Base-by-base conservation (phyloP, 2,888 invertebrate genomes). In the Leptinotarsa rubiginosa region DNA sequence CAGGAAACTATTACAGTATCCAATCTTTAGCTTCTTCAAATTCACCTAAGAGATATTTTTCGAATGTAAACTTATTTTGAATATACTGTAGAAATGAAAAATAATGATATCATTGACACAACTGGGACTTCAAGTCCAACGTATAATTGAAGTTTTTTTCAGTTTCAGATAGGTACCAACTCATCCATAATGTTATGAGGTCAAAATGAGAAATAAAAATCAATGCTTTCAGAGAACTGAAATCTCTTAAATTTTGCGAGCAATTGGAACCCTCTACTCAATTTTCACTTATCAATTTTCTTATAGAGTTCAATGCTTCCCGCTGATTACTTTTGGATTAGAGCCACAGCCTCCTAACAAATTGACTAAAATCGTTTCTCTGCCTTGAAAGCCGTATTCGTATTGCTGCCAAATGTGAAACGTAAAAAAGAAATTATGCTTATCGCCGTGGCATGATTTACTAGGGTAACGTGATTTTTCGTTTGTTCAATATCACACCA, bases 291-390 rank as follows among this genome's bases (percentile, higher is more conserved):
- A 62, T 62, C 31, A 7, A 5, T 31, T 2, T 62, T 62, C n/a
- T 62, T 62, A 62, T 62, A 62, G n/a, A 62, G 62, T 62, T 62
- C 62, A 62, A 62, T 62, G 62, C 56, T 62, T 62, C n/a, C 62
- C 31, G n/a, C 62, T 62, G 62, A 62, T 62, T 62, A 62, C 62
- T 62, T 62, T 62, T 10, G 62, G 62, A 62, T 62, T 62, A 62
- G 62, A 31, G 62, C 62, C 62, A 62, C 62, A 62, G n/a, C 41
- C 25, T 62, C 41, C 31, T 10, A 62, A 41, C 62, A 62, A 62
- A 62, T 41, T 62, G 62, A 62, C 62, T 62, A n/a, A 18, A 62
- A 41, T 62, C 41, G 62, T n/a, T 62, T 13, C 62, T 31, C 1
- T n/a, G 41, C 62, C 10, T n/a, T 31, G 7, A 41, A 62, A 62